Evolutionary conservation across 2,113 vertebrate genomes (phyloP).

Genomic region (Mirza zaza): DNA sequence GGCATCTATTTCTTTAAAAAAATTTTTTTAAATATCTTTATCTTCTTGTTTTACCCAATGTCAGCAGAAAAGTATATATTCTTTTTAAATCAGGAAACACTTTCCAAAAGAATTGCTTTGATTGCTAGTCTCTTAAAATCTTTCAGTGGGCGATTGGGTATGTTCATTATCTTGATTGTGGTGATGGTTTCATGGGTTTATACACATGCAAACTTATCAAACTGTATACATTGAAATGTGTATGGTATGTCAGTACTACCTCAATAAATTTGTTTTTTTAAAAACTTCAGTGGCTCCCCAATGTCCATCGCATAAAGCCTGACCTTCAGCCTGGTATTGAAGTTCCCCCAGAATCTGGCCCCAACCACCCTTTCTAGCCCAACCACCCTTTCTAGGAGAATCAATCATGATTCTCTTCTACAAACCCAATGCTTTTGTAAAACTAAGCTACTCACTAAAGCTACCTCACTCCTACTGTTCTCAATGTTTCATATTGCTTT

Average conservation of each 20-base stretch:
- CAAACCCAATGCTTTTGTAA: neutral
- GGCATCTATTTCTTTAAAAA: neutral
- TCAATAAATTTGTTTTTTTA: neutral
- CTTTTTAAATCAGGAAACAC: neutral
- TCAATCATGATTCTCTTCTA: neutral
- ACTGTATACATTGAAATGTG: neutral
- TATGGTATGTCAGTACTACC: neutral
- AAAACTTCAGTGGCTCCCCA: neutral
- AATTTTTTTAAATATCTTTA: no score
- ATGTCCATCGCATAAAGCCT: neutral
- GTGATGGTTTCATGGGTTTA: neutral
- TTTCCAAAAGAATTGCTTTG: slow-evolving; percentile 22
- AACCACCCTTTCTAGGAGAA: neutral
- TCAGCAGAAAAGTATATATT: no score
- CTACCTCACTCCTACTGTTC: neutral
- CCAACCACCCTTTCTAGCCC: neutral
- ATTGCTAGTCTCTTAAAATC: neutral
- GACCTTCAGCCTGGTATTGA: neutral
- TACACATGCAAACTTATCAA: neutral
- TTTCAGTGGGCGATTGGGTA: neutral
- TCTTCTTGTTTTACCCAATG: no score
- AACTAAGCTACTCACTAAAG: neutral
- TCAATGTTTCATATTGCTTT: neutral
- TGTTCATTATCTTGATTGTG: neutral
- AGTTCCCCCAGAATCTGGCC: neutral